Conservation (phyloP, 2,113 vertebrate species). For the rabbit (Oryctolagus cuniculus) region DNA sequence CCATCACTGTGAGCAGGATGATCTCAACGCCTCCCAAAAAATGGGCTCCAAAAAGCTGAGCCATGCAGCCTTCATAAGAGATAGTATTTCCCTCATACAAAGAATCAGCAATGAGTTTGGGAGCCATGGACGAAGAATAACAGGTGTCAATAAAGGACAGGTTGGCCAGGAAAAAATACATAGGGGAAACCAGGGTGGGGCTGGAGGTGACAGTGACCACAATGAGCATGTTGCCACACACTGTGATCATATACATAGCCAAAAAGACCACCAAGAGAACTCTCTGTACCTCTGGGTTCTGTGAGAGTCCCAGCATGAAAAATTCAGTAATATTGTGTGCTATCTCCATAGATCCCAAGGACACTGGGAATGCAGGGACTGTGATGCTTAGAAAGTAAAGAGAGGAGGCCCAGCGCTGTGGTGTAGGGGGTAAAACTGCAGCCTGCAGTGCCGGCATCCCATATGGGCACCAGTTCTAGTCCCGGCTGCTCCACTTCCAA, state of each 20-base stretch:
- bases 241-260: constrained; percentile 17
- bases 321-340: constrained; percentile 59
- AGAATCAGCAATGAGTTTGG: constrained; percentile 70
- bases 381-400: neutral
- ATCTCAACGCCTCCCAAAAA: constrained; percentile 61
- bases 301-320: constrained; percentile 73
- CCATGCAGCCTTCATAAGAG: constrained; percentile 58
- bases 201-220: constrained; percentile 39
- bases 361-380: neutral
- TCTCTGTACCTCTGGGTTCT: constrained; percentile 61
- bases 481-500: too few relatives aligned
- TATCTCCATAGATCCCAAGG: neutral
- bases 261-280: constrained; percentile 69
- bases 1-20: constrained; percentile 61
- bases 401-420: neutral
- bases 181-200: constrained; percentile 29
- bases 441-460: too few relatives aligned
- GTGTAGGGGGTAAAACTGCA: too few relatives aligned
- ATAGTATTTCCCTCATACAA: constrained; percentile 54
- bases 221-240: constrained; percentile 63
- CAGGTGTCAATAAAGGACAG: constrained; percentile 69
- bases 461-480: too few relatives aligned
- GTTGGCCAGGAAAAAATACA: constrained; percentile 75
- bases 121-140: constrained; percentile 73
- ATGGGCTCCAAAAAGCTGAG: constrained; percentile 64